Conservation (phyloP, 2,797 vertebrate genomes). For the Schizopygopsis pylzovi region DNA sequence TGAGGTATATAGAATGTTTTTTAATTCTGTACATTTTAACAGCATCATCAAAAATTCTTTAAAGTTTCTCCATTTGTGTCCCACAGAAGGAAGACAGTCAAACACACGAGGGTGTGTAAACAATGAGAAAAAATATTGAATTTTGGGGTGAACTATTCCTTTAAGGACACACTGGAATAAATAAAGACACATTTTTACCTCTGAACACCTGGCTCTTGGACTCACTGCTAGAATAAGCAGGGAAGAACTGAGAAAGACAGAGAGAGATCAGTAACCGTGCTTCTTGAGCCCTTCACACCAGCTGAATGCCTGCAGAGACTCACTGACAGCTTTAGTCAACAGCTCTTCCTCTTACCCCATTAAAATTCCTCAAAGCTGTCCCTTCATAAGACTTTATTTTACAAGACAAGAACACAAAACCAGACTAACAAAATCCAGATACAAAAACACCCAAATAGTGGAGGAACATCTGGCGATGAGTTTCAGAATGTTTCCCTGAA, state of each 20-base stretch:
- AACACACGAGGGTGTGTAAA: background rate
- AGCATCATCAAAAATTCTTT: background rate
- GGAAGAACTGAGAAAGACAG: slow-evolving; percentile 85
- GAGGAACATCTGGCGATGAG: background rate
- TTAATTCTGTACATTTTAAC: background rate
- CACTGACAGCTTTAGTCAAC: slow-evolving; percentile 36
- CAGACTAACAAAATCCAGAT: background rate
- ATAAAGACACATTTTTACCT: slow-evolving; percentile 74
- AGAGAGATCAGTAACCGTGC: slow-evolving; percentile 29
- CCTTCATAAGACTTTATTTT: background rate
- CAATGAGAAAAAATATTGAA: background rate
- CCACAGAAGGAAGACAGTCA: background rate
- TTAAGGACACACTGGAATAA: background rate
- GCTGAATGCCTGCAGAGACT: background rate
- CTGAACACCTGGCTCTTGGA: slow-evolving; percentile 70
- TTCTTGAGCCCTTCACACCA: background rate
- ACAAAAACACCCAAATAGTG: background rate
- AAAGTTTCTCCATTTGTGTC: background rate
- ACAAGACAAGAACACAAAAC: background rate
- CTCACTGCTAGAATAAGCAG: slow-evolving; percentile 79
- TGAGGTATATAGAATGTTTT: background rate
- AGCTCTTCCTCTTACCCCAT: background rate
- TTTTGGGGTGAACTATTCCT: background rate
- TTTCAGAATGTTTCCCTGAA: background rate
- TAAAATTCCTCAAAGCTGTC: background rate